Evolutionary conservation across 1,140 invertebrate genomes (phyloP), one percentile per base, ranked within the genome.

Genomic region (Aphis craccivora): DNA sequence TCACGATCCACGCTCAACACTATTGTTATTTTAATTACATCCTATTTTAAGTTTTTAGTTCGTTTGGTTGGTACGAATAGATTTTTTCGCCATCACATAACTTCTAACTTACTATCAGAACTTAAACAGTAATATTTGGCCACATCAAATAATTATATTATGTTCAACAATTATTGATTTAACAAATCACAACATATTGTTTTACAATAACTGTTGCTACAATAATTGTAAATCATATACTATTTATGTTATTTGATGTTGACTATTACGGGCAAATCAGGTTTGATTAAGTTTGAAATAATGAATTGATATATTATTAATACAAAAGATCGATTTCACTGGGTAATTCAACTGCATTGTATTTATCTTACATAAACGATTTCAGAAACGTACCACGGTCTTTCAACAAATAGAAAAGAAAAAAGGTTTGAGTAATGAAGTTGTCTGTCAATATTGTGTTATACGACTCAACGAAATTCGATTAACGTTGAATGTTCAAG

Each of bases 371-470:
- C 30, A n/a, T 20, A 76, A 76, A 76, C 60, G 60, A 76, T 76
- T 76, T 76, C 60, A n/a, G 30, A 4, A 6, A 76, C 60, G 60
- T 76, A 76, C 60, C 60, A n/a, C n/a, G 14, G 60, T 76, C 60
- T n/a, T n/a, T 76, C 30, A 5, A n/a, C 60, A 76, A 76, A 76
- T n/a, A 76, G 60, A 67, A 60, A 76, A 76, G 25, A 30, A 76
- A 67, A 76, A 67, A 67, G 60, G 60, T 67, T 35, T 76, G 30
- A 76, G 60, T 76, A 76, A 76, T 76, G 60, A 76, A 76, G 60
- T 76, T n/a, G 60, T 76, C 60, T 76, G 60, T 76, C 30, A 76
- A 76, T 76, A 76, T 76, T 76, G 30, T 76, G 60, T 76, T 76
- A n/a, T 76, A 18, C 60, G 60, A n/a, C 60, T 76, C 60, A n/a